Evolutionary conservation across 2,797 vertebrate genomes (phyloP).

Genomic region (Oryzias sinensis): DNA sequence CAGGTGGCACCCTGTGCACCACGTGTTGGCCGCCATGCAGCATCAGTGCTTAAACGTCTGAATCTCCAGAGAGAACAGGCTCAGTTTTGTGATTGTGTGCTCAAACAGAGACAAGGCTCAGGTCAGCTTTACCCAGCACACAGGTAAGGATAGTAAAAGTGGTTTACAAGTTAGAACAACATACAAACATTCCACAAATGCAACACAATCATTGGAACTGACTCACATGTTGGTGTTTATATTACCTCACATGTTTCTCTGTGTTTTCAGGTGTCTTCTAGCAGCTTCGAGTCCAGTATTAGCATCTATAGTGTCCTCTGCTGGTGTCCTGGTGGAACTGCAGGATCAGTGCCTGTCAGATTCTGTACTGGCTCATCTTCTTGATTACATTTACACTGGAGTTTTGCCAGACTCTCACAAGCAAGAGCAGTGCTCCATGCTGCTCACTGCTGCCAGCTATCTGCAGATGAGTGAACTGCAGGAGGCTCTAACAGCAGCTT

Average conservation of each 20-base stretch:
- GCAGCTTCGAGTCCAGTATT: conserved; percentile 77
- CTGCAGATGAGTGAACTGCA: conserved; percentile 73
- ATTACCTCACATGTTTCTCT: conserved; percentile 1
- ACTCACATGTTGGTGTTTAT: too few relatives aligned
- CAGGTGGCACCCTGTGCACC: conserved; percentile 30
- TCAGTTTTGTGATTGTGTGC: conserved; percentile 75
- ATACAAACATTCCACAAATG: too few relatives aligned
- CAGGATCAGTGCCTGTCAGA: conserved; percentile 62
- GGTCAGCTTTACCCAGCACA: conserved; percentile 68
- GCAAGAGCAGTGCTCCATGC: conserved; percentile 40
- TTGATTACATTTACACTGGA: conserved; percentile 78
- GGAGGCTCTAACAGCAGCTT: conserved; percentile 43
- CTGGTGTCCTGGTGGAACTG: conserved; percentile 68
- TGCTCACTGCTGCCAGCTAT: conserved; percentile 67
- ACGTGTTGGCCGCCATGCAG: conserved; percentile 32
- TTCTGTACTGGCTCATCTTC: conserved; percentile 54
- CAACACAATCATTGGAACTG: too few relatives aligned
- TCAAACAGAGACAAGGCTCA: conserved; percentile 50
- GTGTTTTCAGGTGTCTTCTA: conserved; percentile 63
- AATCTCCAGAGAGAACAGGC: conserved; percentile 64
- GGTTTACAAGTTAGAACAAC: too few relatives aligned
- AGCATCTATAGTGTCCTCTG: conserved; percentile 62
- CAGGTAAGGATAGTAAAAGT: conserved; percentile 45
- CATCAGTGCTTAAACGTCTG: conserved; percentile 53
- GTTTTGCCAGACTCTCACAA: conserved; percentile 37